phyloP scores from a whole-genome alignment of 2,113 vertebrate species.

The Atractosteus spatula region DNA sequence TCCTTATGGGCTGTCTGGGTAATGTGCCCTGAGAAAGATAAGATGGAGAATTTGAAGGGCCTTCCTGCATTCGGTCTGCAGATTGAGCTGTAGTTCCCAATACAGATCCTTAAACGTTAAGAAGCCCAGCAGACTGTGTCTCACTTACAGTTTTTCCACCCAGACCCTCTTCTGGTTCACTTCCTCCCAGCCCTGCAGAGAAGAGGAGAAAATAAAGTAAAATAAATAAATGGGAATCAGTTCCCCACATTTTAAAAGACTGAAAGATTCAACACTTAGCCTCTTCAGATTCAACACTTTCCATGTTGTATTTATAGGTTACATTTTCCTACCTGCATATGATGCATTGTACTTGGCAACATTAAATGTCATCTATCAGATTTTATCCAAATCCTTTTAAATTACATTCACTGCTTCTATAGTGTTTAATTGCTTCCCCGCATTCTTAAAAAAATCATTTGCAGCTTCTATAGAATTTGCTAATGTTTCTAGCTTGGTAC shows the following conservation, averaged over 20 bases:
- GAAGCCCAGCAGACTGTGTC: neutral
- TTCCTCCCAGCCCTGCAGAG: conserved; percentile 53
- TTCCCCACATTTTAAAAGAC: neutral
- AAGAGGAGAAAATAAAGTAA: neutral
- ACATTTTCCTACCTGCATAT: no score
- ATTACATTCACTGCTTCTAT: no score
- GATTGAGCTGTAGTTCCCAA: neutral
- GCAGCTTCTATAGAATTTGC: no score
- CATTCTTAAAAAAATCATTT: no score
- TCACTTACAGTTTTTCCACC: conserved; percentile 45
- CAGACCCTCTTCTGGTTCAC: conserved; percentile 26
- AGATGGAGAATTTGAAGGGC: neutral
- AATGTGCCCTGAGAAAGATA: conserved; percentile 29
- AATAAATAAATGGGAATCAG: neutral
- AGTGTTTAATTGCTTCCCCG: no score
- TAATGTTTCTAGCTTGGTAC: no score
- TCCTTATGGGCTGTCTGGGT: conserved; percentile 24
- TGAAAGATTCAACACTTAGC: neutral
- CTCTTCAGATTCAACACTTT: no score
- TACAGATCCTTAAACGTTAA: neutral
- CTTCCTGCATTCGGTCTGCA: neutral
- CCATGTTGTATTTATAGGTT: no score
- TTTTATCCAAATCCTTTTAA: no score
- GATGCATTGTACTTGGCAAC: no score
- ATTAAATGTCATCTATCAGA: no score